phyloP scores from a whole-genome alignment of 1,140 invertebrate genomes.

The Lepidurus packardi region DNA sequence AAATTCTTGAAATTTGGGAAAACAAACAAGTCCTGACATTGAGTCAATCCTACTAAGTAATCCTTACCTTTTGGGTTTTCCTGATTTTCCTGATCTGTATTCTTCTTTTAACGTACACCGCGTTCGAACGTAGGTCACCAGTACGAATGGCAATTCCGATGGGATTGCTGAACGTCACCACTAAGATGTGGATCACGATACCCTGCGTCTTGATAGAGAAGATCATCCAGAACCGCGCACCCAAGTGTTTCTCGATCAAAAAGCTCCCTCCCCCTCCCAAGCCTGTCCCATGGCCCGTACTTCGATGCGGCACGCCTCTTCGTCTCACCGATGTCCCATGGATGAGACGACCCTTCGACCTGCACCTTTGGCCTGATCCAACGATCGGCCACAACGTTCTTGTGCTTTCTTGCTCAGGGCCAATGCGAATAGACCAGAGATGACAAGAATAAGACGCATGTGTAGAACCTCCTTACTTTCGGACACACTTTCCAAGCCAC shows the following conservation, averaged over 20 bases:
- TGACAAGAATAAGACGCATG: constrained; percentile 2
- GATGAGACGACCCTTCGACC: constrained; percentile 9
- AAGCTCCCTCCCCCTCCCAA: neutral
- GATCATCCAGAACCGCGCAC: neutral
- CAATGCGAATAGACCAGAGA: constrained; percentile 3
- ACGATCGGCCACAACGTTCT: constrained; percentile 4
- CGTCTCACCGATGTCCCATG: neutral
- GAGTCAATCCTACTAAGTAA: too few species aligned
- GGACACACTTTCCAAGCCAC: neutral
- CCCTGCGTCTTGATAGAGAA: neutral
- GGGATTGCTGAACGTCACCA: neutral
- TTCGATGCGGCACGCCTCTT: neutral
- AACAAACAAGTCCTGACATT: too few species aligned
- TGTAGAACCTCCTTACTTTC: neutral
- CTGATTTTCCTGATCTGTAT: too few species aligned
- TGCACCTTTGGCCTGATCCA: constrained; percentile 15
- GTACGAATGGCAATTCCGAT: neutral
- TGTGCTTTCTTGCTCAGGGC: neutral
- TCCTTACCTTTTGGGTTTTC: too few species aligned
- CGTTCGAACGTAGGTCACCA: too few species aligned
- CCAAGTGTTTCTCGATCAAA: constrained; percentile 14
- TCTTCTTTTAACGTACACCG: too few species aligned
- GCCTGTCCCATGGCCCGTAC: neutral
- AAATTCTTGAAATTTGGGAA: too few species aligned
- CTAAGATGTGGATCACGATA: neutral